Evolutionary conservation across 2,888 invertebrate genomes (phyloP), one percentile per base, ranked within the genome.

Genomic region (Cybosia mesomella): DNA sequence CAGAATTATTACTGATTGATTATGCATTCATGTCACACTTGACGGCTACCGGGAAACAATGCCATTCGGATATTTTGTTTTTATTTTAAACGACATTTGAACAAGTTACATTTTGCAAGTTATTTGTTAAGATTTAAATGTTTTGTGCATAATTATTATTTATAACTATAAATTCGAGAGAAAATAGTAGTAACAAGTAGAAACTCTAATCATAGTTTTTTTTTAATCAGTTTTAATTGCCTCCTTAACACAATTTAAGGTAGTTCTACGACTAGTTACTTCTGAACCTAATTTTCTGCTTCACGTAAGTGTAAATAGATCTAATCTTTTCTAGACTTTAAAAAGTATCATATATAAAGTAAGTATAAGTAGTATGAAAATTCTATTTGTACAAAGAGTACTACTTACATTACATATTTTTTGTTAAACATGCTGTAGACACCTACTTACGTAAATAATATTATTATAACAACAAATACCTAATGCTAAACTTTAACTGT

Each of bases 1-100:
- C 88, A 86, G 92, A 88, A 90, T 93, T 91, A 90, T 93, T 91
- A 89, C 93, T 94, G 94, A 94, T 94, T 93, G 94, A 94, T 94
- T 94, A 94, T 93, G 90, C 92, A 93, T 92, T 93, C 94, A 78
- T 85, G 88, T 88, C 92, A 91, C 89, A 90, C 86, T 81, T 89
- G 92, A 89, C 87, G 84, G 85, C 88, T 79, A 81, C 75, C 53
- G 53, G 58, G 21, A 91, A 91, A 91, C 91, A 91, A 91, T 77
- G 76, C 70, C 22, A 76, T 77, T 66, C 66, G 13, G 64, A 72
- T 80, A 76, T 80, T 79, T 77, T 71, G 66, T 70, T 70, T 36
- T 53, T 36, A 66, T 66, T 53, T 62, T 64, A 43, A 15, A 15
- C 36, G 22, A 39, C 22, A 59, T 59, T 22, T 39, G 36, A 9